Conservation (phyloP, 2,797 vertebrate species). For the Antrozous pallidus region DNA sequence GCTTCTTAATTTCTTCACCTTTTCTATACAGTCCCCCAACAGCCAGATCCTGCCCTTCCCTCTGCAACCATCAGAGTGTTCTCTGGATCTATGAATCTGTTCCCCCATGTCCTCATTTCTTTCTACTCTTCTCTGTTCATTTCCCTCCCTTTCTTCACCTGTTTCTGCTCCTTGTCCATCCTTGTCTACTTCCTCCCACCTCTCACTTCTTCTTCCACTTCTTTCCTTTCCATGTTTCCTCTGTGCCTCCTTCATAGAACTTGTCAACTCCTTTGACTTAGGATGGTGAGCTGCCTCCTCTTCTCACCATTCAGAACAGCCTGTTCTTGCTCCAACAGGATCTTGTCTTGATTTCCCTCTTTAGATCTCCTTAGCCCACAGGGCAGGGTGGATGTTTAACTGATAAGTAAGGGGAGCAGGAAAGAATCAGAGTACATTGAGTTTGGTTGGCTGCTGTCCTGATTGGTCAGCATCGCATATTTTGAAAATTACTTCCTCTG, state of each 20-base stretch:
- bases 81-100: background rate
- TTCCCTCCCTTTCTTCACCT: background rate
- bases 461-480: background rate
- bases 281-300: background rate
- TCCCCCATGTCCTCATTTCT: background rate
- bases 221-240: background rate
- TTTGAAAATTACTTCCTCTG: background rate
- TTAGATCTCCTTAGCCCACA: background rate
- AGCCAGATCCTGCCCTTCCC: background rate
- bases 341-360: background rate
- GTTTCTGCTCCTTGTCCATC: background rate
- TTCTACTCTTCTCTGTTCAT: background rate
- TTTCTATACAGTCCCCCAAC: background rate
- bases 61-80: background rate
- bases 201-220: background rate
- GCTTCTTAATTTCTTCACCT: background rate
- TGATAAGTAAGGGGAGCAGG: background rate
- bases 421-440: background rate
- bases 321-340: background rate
- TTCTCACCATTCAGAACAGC: background rate
- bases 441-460: background rate
- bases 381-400: background rate
- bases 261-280: background rate
- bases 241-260: background rate
- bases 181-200: background rate